Percentiles rank a stretch among this genome's conserved stretches.
Evolutionary conservation across 92 coral and sea anemone genomes (phyloP).

Genomic region (Porites cylindrica): DNA sequence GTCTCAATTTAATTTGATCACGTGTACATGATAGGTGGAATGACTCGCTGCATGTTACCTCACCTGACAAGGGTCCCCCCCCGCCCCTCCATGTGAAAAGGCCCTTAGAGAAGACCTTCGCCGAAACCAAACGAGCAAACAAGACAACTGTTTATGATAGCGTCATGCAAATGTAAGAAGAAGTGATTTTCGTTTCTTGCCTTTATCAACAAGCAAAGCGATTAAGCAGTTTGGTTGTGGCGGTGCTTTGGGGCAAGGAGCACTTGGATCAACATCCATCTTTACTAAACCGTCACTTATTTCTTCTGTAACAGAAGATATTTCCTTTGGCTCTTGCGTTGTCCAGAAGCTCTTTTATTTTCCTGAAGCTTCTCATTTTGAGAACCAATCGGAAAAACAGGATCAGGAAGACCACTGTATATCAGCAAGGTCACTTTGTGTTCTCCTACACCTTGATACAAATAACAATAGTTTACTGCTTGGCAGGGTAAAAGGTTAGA

Average conservation of each 20-base stretch:
- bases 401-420: constrained; percentile 21
- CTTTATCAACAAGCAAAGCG: constrained; percentile 12
- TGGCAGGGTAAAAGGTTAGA: too few species aligned
- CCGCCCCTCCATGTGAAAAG: too few species aligned
- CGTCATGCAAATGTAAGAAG: too few species aligned
- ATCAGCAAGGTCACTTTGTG: constrained; percentile 5
- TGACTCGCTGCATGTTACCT: too few species aligned
- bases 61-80: too few species aligned
- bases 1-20: too few species aligned
- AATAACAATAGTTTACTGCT: too few species aligned
- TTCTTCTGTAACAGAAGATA: neutral
- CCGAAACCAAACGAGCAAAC: too few species aligned
- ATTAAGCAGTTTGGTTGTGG: constrained; percentile 29
- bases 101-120: too few species aligned
- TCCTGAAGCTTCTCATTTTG: neutral
- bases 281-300: constrained; percentile 32
- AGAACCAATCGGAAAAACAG: constrained; percentile 13
- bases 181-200: too few species aligned
- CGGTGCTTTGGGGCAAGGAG: constrained; percentile 24
- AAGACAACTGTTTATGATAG: too few species aligned
- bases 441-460: neutral
- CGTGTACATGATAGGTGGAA: too few species aligned
- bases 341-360: constrained; percentile 14
- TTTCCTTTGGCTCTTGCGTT: neutral
- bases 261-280: constrained; percentile 18